These are phyloP conservation scores for Drosophila meridionalis DNA, from an alignment of 2,888 invertebrate species.

Conservation along the genomic window DNA sequence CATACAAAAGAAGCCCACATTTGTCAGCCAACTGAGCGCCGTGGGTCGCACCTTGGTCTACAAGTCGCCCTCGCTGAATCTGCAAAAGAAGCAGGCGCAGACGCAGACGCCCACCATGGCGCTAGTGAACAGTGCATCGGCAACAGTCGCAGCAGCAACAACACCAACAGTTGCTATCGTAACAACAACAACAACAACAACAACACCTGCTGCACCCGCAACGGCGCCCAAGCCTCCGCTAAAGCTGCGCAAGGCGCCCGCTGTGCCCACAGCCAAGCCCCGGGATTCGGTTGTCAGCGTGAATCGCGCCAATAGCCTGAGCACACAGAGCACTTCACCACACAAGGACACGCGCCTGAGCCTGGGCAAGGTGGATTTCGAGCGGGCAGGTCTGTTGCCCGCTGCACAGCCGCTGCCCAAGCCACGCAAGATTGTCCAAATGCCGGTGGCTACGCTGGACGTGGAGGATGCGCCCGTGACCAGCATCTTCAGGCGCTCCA, in stretches of 20 bases:
- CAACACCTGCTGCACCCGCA: slow-evolving; percentile 32
- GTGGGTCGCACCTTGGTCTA: slow-evolving; percentile 85
- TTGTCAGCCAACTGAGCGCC: slow-evolving; percentile 73
- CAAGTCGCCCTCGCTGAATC: slow-evolving; percentile 84
- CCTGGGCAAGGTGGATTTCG: slow-evolving; percentile 80
- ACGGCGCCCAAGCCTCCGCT: slow-evolving; percentile 73
- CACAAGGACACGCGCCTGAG: slow-evolving; percentile 82
- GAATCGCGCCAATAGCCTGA: slow-evolving; percentile 70
- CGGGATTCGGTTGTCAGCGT: slow-evolving; percentile 59
- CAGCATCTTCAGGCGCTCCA: slow-evolving; percentile 82
- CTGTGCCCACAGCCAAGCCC: slow-evolving; percentile 80
- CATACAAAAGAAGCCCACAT: slow-evolving; percentile 76
- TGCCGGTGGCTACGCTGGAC: slow-evolving; percentile 82
- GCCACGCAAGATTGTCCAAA: slow-evolving; percentile 81
- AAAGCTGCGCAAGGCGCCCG: slow-evolving; percentile 81
- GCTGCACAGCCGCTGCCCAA: slow-evolving; percentile 77
- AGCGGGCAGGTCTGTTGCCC: slow-evolving; percentile 75
- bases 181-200: slow-evolving; percentile 7
- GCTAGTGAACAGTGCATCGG: slow-evolving; percentile 46
- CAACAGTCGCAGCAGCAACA: slow-evolving; percentile 39
- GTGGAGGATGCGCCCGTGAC: slow-evolving; percentile 71
- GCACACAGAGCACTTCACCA: slow-evolving; percentile 48
- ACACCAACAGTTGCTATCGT: slow-evolving; percentile 24
- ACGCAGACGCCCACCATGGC: slow-evolving; percentile 71
- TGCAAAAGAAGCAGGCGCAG: slow-evolving; percentile 82